Percentiles rank a stretch among this genome's conserved stretches.
phyloP scores from a whole-genome alignment of 2,113 vertebrate genomes.

The Mugil cephalus region DNA sequence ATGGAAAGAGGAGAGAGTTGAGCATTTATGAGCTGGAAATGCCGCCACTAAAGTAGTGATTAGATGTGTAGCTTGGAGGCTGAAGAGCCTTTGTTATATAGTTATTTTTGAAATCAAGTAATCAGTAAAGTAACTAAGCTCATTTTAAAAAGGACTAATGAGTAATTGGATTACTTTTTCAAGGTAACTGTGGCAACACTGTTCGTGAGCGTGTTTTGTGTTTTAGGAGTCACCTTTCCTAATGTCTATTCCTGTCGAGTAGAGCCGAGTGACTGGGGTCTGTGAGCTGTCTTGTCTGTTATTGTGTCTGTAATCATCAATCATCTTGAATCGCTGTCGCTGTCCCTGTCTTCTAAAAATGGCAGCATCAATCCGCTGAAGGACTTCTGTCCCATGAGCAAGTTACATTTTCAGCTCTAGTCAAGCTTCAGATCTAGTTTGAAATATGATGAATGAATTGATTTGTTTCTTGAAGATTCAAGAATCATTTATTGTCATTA shows the following conservation, averaged over 20 bases:
- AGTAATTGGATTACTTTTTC: too few species aligned
- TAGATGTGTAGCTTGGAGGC: too few species aligned
- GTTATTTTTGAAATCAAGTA: too few species aligned
- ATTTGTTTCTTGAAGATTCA: conserved; percentile 26
- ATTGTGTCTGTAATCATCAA: conserved; percentile 23
- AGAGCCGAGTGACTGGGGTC: conserved; percentile 2
- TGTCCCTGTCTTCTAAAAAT: conserved; percentile 11
- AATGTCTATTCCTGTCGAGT: not conserved
- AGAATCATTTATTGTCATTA: too few species aligned
- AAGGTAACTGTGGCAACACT: too few species aligned
- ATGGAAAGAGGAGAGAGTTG: too few species aligned
- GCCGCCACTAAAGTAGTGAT: too few species aligned
- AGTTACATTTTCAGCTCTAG: conserved; percentile 25
- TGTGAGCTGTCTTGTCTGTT: conserved; percentile 11
- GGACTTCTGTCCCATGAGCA: conserved; percentile 10
- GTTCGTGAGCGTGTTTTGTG: conserved; percentile 5
- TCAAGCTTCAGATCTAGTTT: conserved; percentile 18
- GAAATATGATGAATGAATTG: not conserved
- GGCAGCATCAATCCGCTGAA: conserved; percentile 25
- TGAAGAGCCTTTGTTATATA: too few species aligned
- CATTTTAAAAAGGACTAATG: too few species aligned
- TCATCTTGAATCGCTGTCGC: conserved; percentile 14
- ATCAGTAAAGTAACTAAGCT: too few species aligned
- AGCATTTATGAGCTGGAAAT: too few species aligned
- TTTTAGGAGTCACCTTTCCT: conserved; percentile 5